Evolutionary conservation across 2,888 invertebrate species (phyloP), one percentile per base, ranked within the genome.

Genomic region (Epiblema foenella): DNA sequence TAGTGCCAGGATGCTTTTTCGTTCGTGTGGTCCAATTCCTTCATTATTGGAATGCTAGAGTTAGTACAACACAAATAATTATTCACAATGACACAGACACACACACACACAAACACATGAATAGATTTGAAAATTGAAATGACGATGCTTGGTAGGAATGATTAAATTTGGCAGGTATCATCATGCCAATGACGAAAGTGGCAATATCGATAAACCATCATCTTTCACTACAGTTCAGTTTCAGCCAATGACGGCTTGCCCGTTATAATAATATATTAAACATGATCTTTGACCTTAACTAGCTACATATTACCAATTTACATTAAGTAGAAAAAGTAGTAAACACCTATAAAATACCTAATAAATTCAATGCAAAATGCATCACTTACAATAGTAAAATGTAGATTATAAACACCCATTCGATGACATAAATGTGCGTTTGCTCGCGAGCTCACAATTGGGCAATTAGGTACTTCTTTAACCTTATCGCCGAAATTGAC

Each of bases 371-470:
- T 69, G 69, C 64, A 64, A 60, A 64, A 60, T 72, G 56, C 73
- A 69, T 60, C 65, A 72, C 51, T 59, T 59, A 72, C 57, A 65
- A 69, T 52, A 69, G 29, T 52, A 70, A 70, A 66, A 60, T 42
- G 65, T 74, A 72, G 58, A 60, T 66, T 75, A 33, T 75, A 75
- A 76, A 76, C 76, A 77, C 70, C 75, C 74, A 74, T 77, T 76
- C 73, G 76, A 78, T 77, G 76, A 66, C 72, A 68, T n/a, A 72
- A 68, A 72, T 79, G 78, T 78, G 78, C 76, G 78, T 69, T 51
- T 65, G 33, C 18, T 65, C 42, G 37, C 24, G n/a, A 11, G 8
- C 46, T 46, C n/a, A 1, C 46, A 15, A 29, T 8, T 24, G n/a
- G n/a, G 15, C 56, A 29, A 56, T 10, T 8, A n/a, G n/a, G n/a